A percentile compares a stretch with the other conserved stretches of the same genome.
phyloP scores from a whole-genome alignment of 2,113 vertebrate genomes.

The Cariama cristata region DNA sequence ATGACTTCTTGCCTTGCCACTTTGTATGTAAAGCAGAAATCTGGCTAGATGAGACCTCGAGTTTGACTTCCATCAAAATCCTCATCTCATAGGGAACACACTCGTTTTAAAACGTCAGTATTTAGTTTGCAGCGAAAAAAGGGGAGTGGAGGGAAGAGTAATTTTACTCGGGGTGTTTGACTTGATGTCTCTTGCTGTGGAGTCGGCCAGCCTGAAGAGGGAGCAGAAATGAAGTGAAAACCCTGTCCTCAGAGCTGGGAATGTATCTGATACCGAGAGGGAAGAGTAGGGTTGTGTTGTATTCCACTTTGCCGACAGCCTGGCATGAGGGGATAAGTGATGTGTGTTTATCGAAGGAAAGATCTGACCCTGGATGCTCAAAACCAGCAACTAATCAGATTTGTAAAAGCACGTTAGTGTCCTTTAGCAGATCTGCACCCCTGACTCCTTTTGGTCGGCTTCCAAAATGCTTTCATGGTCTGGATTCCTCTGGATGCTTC shows the following conservation, averaged over 20 bases:
- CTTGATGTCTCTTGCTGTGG: neutral
- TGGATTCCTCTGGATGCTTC: conserved; percentile 35
- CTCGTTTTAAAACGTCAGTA: accelerated
- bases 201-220: conserved; percentile 51
- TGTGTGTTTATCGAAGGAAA: neutral
- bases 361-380: conserved; percentile 1
- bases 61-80: neutral
- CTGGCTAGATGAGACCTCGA: neutral
- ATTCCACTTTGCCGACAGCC: neutral
- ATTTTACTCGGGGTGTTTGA: accelerated
- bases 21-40: neutral
- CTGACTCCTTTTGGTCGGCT: neutral
- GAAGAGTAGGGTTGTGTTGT: neutral
- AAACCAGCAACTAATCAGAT: neutral
- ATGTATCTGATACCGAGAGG: neutral
- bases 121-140: accelerated
- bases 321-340: neutral
- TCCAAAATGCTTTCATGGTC: neutral
- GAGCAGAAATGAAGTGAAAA: conserved; percentile 18
- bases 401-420: neutral
- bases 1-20: neutral
- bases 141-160: neutral
- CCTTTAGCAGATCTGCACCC: neutral
- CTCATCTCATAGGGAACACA: accelerated
- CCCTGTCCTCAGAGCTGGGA: neutral